Base-by-base conservation (phyloP, 2,888 invertebrate genomes). In the Catocala sponsa region DNA sequence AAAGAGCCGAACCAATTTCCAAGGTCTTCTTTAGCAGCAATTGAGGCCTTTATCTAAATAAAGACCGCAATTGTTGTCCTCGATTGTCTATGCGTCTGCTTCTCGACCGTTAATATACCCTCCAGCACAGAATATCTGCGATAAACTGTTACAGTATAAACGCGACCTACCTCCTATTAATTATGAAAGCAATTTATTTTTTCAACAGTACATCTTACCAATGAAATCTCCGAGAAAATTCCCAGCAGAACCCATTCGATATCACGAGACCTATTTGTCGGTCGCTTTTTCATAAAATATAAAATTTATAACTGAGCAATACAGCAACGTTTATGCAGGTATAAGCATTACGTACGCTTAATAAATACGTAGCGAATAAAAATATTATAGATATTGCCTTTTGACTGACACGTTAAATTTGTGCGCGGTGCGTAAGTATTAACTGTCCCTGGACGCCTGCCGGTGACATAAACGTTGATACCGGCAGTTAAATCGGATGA, bases 1-100 rank as follows among this genome's bases (percentile, higher is more conserved):
- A 86, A 87, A 85, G 82, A 88, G 85, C 83, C 82, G 81, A 83
- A 86, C 88, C 86, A 84, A 87, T 90, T 88, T 87, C 82, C 85
- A 90, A 87, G 86, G 87, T 80, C 82, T 84, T 80, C 81, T 85
- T 85, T 86, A 87, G 82, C 84, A 86, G 78, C 83, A 85, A 87
- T 87, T 84, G 75, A 62, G 61, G 61, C 54, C 55, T 59, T 70
- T 65, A 72, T 74, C 72, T 70, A 55, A 67, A 69, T 74, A 65
- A 76, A 67, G 50, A 85, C 85, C 86, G 81, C 86, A 87, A 87
- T 87, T 84, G 87, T 78, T 84, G 79, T 79, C 83, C 77, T 81
- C 82, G 83, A 86, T 86, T 83, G 83, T 82, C 85, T 80, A 79
- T 81, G 80, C 71, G 71, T 79, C 78, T 76, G 74, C 74, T 75